A percentile compares a stretch with the other conserved stretches of the same genome.
Evolutionary conservation across 2,888 invertebrate genomes (phyloP).

Genomic region (Melikaiella ostensackeni): DNA sequence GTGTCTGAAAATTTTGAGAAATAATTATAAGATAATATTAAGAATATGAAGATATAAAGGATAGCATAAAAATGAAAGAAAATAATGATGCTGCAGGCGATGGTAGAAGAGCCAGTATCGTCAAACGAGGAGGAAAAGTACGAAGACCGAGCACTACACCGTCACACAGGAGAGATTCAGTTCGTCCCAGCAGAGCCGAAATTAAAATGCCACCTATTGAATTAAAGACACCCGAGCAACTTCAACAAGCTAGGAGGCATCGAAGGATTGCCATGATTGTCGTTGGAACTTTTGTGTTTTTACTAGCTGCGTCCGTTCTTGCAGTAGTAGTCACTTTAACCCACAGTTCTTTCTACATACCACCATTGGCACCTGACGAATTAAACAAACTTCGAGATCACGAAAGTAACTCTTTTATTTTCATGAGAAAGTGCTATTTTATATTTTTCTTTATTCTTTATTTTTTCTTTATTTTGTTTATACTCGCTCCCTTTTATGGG

Average conservation of each 20-base stretch:
- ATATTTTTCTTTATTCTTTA: neutral
- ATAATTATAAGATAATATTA: neutral
- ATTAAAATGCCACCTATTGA: slow-evolving; percentile 60
- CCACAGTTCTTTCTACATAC: slow-evolving; percentile 83
- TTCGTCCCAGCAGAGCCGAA: slow-evolving; percentile 69
- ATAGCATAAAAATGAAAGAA: slow-evolving; percentile 15
- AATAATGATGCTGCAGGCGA: slow-evolving; percentile 61
- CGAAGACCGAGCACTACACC: slow-evolving; percentile 60
- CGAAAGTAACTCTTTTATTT: slow-evolving; percentile 60
- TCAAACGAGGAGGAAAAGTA: slow-evolving; percentile 61
- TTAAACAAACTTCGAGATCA: slow-evolving; percentile 67
- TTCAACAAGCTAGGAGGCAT: slow-evolving; percentile 83
- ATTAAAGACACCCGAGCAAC: slow-evolving; percentile 73
- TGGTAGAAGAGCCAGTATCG: slow-evolving; percentile 67
- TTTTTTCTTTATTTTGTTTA: too few species aligned
- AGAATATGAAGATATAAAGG: neutral
- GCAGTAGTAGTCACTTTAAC: slow-evolving; percentile 89
- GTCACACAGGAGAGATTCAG: slow-evolving; percentile 91
- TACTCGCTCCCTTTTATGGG: too few species aligned
- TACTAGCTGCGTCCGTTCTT: slow-evolving; percentile 85
- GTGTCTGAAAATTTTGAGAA: neutral
- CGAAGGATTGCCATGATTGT: slow-evolving; percentile 85
- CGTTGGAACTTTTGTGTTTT: slow-evolving; percentile 85
- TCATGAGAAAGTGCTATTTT: neutral
- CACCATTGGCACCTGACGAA: slow-evolving; percentile 80